Base-by-base conservation (phyloP, 1,140 invertebrate genomes). In the Belonocnema kinseyi region DNA sequence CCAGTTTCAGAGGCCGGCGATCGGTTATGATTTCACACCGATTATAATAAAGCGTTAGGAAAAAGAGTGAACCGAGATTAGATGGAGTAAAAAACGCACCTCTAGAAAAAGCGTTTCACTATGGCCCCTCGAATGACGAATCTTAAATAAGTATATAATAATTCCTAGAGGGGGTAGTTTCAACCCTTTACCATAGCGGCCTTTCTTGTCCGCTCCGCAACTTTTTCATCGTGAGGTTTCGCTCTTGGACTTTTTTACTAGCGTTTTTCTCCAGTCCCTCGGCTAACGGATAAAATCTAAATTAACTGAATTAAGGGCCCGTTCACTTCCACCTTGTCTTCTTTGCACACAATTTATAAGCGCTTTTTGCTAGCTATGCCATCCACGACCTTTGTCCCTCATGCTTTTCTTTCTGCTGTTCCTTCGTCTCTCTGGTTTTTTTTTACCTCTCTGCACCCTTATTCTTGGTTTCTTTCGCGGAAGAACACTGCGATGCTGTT, bases 21-120 rank as follows among this genome's bases (percentile, higher is more conserved):
- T 91, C 90, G 89, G 90, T 91, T 91, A 91, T 87, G 90, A 91
- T 91, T 91, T 91, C 90, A 91, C 90, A 89, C 90, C 87, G 89
- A 91, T 91, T 91, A 91, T 79, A 90, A 91, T 90, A 89, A 91
- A 89, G 83, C 33, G 17, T 13, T 50, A 46, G 75, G 56, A 78
- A 70, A 76, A 61, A 80, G 19, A 19, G 33, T 21, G 11, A 19
- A n/a, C 70, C 51, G 12, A 61, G 26, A 72, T 14, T 12, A 58
- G 51, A 75, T 80, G 79, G 77, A 81, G 76, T 33, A 77, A 26
- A 74, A 77, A 73, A 74, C 79, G 72, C 21, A 80, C 75, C 78
- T 70, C 81, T 78, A 76, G 72, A 73, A 76, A 85, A 80, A 84
- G 51, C 74, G 82, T 87, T 85, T 88, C 84, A 87, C 87, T 85